Conservation (phyloP, 2,888 invertebrate genomes). For the Perithous albicinctus region DNA sequence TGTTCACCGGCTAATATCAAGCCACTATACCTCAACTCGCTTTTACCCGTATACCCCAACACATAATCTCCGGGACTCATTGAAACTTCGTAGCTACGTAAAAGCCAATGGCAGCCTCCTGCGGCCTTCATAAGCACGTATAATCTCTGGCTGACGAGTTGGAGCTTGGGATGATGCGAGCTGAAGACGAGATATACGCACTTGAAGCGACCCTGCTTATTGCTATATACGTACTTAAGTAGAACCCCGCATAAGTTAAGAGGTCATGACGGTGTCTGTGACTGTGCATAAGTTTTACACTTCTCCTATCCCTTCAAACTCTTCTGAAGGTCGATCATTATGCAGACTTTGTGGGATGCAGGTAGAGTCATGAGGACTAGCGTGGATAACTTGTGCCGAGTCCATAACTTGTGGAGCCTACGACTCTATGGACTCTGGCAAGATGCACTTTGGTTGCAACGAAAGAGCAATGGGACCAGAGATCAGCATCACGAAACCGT, state of each 20-base stretch:
- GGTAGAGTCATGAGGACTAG: no score
- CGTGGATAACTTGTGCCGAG: constrained; percentile 7
- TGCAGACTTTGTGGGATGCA: background rate
- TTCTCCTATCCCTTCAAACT: background rate
- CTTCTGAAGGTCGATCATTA: background rate
- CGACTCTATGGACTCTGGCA: constrained; percentile 32
- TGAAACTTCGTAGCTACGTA: constrained; percentile 78
- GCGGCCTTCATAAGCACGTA: constrained; percentile 76
- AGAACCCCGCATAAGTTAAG: background rate
- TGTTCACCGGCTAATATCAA: constrained; percentile 75
- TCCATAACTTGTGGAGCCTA: background rate
- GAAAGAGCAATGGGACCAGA: constrained; percentile 55
- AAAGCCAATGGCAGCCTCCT: constrained; percentile 73
- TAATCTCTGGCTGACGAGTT: constrained; percentile 75
- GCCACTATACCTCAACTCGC: constrained; percentile 61
- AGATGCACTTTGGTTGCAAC: constrained; percentile 58
- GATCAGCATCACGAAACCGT: constrained; percentile 60
- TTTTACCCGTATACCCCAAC: constrained; percentile 72
- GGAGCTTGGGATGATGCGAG: constrained; percentile 31
- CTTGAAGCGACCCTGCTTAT: constrained; percentile 12
- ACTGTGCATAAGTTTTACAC: background rate
- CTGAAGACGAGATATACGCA: constrained; percentile 38
- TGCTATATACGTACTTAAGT: constrained; percentile 6
- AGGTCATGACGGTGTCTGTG: background rate
- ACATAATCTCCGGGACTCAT: constrained; percentile 80